Evolutionary conservation across 2,113 vertebrate genomes (phyloP).

Genomic region (Propithecus coquereli): DNA sequence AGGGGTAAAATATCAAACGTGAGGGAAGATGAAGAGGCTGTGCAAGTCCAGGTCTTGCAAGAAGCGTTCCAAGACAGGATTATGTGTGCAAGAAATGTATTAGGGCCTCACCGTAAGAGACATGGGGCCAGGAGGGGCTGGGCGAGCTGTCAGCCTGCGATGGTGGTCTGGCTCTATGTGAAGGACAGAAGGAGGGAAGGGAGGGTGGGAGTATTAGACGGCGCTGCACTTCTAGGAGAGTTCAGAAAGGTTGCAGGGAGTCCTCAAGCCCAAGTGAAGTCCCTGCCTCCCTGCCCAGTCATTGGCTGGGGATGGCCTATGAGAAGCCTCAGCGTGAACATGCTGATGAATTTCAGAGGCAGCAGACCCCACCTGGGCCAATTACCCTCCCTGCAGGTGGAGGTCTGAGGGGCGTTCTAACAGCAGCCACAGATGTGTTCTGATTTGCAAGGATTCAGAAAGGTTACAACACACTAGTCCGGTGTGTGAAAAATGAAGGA

Average conservation of each 20-base stretch:
- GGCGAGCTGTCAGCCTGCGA: rapidly evolving
- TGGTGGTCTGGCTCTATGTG: too few species aligned
- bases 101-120: not conserved
- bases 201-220: not conserved
- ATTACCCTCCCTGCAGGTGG: not conserved
- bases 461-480: not conserved
- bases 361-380: not conserved
- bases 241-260: not conserved
- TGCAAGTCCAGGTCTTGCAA: not conserved
- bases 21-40: not conserved
- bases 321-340: not conserved
- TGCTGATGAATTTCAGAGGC: not conserved
- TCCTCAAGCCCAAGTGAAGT: not conserved
- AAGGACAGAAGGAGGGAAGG: not conserved
- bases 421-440: not conserved
- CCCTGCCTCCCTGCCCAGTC: not conserved
- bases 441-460: not conserved
- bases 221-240: not conserved
- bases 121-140: not conserved
- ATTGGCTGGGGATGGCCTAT: too few species aligned
- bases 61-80: not conserved
- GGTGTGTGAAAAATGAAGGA: not conserved
- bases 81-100: not conserved
- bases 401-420: not conserved
- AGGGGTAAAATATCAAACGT: not conserved